Base-by-base conservation (phyloP, 1,140 invertebrate species). In the Drosophila novamexicana region DNA sequence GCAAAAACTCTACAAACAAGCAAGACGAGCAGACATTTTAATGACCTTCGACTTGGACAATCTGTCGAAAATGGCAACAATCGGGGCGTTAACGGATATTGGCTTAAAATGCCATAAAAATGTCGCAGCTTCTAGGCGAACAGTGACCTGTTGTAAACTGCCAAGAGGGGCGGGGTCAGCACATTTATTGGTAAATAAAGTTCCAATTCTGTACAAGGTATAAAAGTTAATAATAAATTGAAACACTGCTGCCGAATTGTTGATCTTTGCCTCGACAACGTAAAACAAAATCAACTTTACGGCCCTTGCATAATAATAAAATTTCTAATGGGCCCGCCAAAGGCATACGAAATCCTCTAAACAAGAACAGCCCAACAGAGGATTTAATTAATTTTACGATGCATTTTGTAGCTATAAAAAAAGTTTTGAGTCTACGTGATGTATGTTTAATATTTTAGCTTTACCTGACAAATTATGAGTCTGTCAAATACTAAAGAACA, bases 221-320 rank as follows among this genome's bases (percentile, higher is more conserved):
- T 89, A 83, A 83, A 89, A 88, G 79, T 88, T 83, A 77, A 88
- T 88, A 88, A 88, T 83, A 88, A 88, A 89, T 88, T 89, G 79
- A 89, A 88, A 89, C 84, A 89, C 83, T 89, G 79, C 63, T 74
- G 79, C 84, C 53, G 56, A 80, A 75, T 69, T 69, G 79, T 80
- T 88, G 79, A 89, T 88, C 66, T 77, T 56, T 64, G 40, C 42
- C 52, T 54, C 18, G 40, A 10, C 61, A 71, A 62, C 47, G 42
- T 76, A 45, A 70, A 67, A 69, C 75, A 72, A 79, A 83, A 81
- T 79, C 62, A 56, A 56, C 47, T 77, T 83, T 89, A 88, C 80
- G 42, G 66, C 66, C 52, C 6, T 39, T 44, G 64, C 18, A 18
- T 18, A 18, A 18, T 78, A 89, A 88, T 88, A 89, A 88, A 88